Evolutionary conservation across 2,113 vertebrate species (phyloP).

Genomic region (Protobothrops flavoviridis): DNA sequence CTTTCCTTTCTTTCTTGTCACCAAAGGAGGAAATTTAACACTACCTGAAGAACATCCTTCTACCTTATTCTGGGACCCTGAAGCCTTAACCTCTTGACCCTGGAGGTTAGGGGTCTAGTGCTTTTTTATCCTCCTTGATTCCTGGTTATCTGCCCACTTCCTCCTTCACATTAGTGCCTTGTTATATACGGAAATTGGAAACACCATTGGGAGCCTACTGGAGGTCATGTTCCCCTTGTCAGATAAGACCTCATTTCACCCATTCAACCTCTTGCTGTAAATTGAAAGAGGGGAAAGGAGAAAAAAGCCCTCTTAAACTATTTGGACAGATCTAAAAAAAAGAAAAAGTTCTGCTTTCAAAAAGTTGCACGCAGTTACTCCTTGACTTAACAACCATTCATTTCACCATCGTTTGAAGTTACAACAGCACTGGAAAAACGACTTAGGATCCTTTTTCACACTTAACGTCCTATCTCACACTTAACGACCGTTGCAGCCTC

Average conservation of each 20-base stretch:
- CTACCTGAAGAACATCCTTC: slow-evolving; percentile 77
- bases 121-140: slow-evolving; percentile 77
- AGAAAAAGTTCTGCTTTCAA: not conserved
- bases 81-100: slow-evolving; percentile 80
- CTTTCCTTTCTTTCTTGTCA: slow-evolving; percentile 58
- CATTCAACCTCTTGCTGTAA: slow-evolving; percentile 70
- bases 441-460: not conserved
- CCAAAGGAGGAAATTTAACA: slow-evolving; percentile 70
- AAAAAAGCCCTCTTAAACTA: not conserved
- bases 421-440: not conserved
- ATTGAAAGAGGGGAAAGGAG: slow-evolving; percentile 34
- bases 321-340: not conserved
- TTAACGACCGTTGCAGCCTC: not conserved
- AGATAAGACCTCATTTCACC: slow-evolving; percentile 76
- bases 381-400: not conserved
- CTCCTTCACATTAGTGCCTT: slow-evolving; percentile 73
- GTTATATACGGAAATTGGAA: slow-evolving; percentile 90
- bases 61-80: slow-evolving; percentile 73
- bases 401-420: not conserved
- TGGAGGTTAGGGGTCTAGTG: slow-evolving; percentile 76
- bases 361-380: not conserved
- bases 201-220: slow-evolving; percentile 64
- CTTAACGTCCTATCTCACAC: not conserved
- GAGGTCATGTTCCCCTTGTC: slow-evolving; percentile 58
- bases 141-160: slow-evolving; percentile 73